phyloP scores from a whole-genome alignment of 2,113 vertebrate genomes.

The Acanthisitta chloris region DNA sequence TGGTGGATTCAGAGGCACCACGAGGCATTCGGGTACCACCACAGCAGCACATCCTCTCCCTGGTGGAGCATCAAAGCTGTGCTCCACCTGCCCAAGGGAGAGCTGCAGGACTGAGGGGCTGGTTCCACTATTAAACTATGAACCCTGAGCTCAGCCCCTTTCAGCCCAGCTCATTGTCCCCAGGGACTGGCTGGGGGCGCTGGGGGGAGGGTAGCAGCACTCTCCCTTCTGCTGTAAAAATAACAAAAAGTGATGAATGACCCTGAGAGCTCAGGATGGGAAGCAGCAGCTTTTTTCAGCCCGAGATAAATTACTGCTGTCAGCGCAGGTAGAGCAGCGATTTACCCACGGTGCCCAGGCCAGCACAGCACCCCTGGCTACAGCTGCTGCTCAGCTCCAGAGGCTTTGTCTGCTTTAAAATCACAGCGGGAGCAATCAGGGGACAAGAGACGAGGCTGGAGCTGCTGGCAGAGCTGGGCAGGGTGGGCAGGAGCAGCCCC shows the following conservation, averaged over 20 bases:
- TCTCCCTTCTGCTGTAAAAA: constrained; percentile 62
- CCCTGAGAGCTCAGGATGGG: constrained; percentile 44
- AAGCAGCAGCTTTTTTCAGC: constrained; percentile 54
- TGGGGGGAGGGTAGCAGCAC: neutral
- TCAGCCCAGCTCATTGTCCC: neutral
- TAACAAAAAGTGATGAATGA: constrained; percentile 74
- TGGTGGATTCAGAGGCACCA: neutral
- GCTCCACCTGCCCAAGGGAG: neutral
- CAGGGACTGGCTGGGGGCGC: neutral
- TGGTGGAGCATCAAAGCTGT: neutral
- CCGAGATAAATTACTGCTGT: constrained; percentile 72
- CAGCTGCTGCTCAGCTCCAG: constrained; percentile 23
- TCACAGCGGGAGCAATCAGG: neutral
- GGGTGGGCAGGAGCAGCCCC: no score
- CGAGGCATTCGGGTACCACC: rapidly evolving
- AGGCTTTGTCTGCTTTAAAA: neutral
- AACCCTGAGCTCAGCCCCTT: neutral
- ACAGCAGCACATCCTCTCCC: neutral
- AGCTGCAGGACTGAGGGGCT: neutral
- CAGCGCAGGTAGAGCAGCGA: constrained; percentile 27
- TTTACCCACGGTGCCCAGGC: constrained; percentile 50
- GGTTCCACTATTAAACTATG: neutral
- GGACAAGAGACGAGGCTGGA: neutral
- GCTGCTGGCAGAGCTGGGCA: rapidly evolving
- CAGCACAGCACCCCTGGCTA: no score